Evolutionary conservation across 2,797 vertebrate genomes (phyloP).

Genomic region (Gallinago nigripennis): DNA sequence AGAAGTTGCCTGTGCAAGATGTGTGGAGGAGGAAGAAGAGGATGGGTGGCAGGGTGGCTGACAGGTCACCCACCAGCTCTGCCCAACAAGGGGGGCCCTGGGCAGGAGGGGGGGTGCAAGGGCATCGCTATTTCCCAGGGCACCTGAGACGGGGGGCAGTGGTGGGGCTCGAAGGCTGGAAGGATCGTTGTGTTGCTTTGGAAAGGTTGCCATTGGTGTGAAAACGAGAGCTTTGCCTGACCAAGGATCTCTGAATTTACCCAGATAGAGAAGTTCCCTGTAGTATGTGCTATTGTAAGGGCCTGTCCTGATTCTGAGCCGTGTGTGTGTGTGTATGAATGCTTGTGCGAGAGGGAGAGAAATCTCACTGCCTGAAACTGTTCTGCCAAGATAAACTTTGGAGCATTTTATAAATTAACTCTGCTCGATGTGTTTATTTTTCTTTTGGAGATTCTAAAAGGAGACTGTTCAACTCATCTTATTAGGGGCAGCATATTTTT

Average conservation of each 20-base stretch:
- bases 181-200: not conserved
- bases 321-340: not conserved
- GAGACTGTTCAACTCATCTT: conserved; percentile 68
- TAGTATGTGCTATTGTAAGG: not conserved
- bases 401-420: conserved; percentile 79
- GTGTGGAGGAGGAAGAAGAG: not conserved
- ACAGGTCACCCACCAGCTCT: not conserved
- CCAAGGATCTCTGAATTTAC: not conserved
- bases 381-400: conserved; percentile 73
- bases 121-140: fast-evolving
- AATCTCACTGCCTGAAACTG: conserved; percentile 62
- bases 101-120: fast-evolving
- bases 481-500: conserved; percentile 63
- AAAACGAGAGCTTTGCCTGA: not conserved
- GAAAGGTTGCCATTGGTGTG: not conserved
- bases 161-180: not conserved
- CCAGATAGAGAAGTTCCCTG: not conserved
- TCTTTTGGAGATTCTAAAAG: conserved; percentile 74
- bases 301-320: not conserved
- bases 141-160: not conserved
- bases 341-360: conserved; percentile 36
- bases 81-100: not conserved
- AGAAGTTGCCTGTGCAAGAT: not conserved
- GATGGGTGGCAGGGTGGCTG: not conserved
- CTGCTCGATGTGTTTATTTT: conserved; percentile 74